These are phyloP conservation scores for Coracias cyanogaster DNA, from an alignment of 2,797 vertebrate genomes.

Conservation along the genomic window DNA sequence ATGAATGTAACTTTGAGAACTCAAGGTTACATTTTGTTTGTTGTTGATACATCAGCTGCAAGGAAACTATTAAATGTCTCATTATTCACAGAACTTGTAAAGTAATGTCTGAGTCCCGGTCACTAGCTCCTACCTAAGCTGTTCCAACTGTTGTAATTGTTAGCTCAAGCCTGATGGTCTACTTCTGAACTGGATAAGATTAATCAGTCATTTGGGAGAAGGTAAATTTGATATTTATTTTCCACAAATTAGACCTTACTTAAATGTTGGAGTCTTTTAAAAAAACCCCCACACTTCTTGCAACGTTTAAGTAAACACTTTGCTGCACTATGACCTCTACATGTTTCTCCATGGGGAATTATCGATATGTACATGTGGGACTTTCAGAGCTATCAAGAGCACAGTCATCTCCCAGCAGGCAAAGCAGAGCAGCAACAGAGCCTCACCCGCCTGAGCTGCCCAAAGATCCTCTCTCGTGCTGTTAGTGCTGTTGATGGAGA, in stretches of 20 bases:
- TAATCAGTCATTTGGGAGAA: neutral
- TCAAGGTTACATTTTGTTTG: neutral
- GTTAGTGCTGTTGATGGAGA: neutral
- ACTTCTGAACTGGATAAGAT: neutral
- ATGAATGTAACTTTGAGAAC: neutral
- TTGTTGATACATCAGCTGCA: neutral
- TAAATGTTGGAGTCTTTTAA: neutral
- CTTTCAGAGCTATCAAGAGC: neutral
- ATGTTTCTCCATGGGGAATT: neutral
- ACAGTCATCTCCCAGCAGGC: neutral
- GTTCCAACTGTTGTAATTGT: neutral
- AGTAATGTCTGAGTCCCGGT: neutral
- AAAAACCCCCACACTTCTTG: neutral
- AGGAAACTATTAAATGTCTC: neutral
- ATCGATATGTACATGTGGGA: neutral
- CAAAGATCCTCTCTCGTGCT: accelerated
- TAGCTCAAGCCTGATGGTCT: neutral
- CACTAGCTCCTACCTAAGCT: neutral
- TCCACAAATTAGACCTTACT: neutral
- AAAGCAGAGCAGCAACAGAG: accelerated
- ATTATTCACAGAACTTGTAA: neutral
- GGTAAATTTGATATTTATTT: neutral
- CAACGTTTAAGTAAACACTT: neutral
- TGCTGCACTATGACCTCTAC: neutral
- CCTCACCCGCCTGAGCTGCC: accelerated